phyloP scores from a whole-genome alignment of 2,113 vertebrate genomes.

The Microtus oregoni region DNA sequence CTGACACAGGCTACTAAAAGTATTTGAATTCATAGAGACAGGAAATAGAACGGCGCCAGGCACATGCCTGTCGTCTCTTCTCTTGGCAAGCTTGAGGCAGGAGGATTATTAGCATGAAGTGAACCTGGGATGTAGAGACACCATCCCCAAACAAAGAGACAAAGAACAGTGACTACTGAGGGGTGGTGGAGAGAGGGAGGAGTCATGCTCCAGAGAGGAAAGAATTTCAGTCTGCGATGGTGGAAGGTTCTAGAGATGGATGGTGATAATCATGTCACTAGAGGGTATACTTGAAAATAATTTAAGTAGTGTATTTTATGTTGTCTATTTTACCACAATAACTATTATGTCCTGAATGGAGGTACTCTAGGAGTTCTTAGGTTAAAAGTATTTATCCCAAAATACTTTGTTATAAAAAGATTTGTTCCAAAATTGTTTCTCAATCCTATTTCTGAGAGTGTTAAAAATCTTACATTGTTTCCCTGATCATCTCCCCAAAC shows the following conservation, averaged over 20 bases:
- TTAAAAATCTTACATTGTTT: constrained; percentile 47
- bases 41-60: background rate
- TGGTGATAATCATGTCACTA: background rate
- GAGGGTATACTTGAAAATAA: background rate
- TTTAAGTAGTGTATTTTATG: background rate
- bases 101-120: too few species aligned
- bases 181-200: accelerated
- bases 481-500: constrained; percentile 65
- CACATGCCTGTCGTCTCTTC: background rate
- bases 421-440: background rate
- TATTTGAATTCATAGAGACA: background rate
- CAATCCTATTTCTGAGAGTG: background rate
- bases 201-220: background rate
- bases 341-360: background rate
- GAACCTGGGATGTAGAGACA: background rate
- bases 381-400: background rate
- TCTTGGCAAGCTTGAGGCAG: background rate
- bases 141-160: background rate
- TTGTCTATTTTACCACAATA: background rate
- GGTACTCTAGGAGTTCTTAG: background rate
- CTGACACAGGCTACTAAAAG: background rate
- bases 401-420: too few species aligned
- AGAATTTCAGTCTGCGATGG: background rate
- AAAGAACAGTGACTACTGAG: background rate
- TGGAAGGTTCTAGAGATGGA: background rate